Evolutionary conservation across 2,888 invertebrate species (phyloP), one percentile per base, ranked within the genome.

Genomic region (Torymus aiolomorphi): DNA sequence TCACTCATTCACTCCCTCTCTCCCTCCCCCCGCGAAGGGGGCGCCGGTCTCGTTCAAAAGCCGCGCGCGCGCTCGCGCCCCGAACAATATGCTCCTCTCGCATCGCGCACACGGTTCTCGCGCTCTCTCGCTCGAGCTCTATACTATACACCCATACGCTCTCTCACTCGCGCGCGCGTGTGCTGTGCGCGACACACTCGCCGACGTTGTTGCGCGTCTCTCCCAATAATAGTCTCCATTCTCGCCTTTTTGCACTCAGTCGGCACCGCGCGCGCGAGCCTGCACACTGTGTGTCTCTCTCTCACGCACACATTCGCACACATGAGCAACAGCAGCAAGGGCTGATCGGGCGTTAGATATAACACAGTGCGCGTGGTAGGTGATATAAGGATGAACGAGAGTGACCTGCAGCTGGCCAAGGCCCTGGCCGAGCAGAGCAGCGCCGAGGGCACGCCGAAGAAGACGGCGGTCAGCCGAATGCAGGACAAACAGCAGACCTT

Each of bases 391-490:
- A 94, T 96, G 95, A 94, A 95, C 91, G 95, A 95, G 90, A 93
- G 93, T 88, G 94, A 95, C 89, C 88, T 96, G 81, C 93, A 94
- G 83, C 91, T 96, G 86, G 96, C 96, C 4, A 93, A 94, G 78
- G 95, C 95, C 14, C 91, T 96, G 86, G 94, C 94, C 13, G 91
- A 91, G n/a, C 65, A 65, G 5, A 56, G 79, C 24, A 71, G 20
- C 51, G 65, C 63, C 18, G 92, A 93, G 82, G 92, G 89, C 82
- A 82, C 85, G 69, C 82, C 85, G 52, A 92, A 94, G 83, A 95
- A 94, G 88, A 93, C 93, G 1, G 91, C 92, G 3, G 91, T 94
- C 0, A 91, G 92, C 14, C 93, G 93, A 84, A 90, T 95, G 78
- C 92, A 92, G 59, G 94, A 95, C 85, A 94, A 93, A 88, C 92